Evolutionary conservation across 64 coral and sea anemone genomes (phyloP).

Genomic region (Pocillopora damicornis): DNA sequence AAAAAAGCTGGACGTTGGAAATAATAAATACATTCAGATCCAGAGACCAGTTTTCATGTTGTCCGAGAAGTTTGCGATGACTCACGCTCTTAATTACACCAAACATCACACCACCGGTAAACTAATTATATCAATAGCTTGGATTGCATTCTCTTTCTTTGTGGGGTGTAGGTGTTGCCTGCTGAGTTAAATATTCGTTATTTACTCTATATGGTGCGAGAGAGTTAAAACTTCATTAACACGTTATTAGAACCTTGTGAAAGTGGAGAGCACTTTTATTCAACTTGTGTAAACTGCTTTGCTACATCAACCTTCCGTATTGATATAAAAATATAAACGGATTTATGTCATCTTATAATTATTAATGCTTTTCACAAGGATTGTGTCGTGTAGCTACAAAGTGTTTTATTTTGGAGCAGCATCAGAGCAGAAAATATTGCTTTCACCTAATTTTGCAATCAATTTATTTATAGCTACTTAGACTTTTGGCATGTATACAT

Average conservation of each 20-base stretch:
- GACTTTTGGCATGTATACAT: no score
- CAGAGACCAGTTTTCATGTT: conserved; percentile 94
- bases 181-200: background rate
- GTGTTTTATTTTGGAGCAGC: no score
- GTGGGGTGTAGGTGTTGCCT: background rate
- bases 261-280: background rate
- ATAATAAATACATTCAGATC: conserved; percentile 86
- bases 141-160: background rate
- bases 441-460: no score
- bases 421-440: no score
- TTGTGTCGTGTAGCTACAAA: no score
- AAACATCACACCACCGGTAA: conserved; percentile 96
- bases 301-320: no score
- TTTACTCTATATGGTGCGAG: background rate
- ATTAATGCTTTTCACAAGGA: no score
- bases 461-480: no score
- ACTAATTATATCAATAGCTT: background rate
- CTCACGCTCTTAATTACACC: conserved; percentile 75
- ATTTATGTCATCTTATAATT: no score
- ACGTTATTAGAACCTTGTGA: background rate
- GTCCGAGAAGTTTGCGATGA: conserved; percentile 98
- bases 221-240: background rate
- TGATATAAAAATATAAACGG: no score
- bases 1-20: conserved; percentile 91
- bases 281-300: no score